Conservation (phyloP, 2,888 invertebrate genomes). For the Prosapia bicincta region DNA sequence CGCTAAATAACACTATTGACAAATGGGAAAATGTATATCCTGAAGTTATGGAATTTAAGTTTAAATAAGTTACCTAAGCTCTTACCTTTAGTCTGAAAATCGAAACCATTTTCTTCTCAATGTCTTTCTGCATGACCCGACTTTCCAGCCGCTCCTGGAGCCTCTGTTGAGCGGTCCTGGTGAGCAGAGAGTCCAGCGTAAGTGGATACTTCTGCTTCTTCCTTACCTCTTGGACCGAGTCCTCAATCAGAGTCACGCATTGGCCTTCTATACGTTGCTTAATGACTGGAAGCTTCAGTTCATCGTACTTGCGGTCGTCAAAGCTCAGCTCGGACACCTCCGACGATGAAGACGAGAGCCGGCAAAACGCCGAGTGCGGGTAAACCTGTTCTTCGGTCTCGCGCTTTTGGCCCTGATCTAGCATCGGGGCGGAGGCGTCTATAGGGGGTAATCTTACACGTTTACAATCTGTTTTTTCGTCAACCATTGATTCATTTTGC, state of each 20-base stretch:
- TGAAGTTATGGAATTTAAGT: no score
- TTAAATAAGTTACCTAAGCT: no score
- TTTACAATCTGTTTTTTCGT: not conserved
- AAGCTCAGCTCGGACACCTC: not conserved
- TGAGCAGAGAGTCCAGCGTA: not conserved
- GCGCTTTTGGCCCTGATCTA: not conserved
- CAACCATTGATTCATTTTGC: not conserved
- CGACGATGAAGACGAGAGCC: not conserved
- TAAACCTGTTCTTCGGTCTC: not conserved
- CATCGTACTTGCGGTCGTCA: not conserved
- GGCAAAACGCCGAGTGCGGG: not conserved
- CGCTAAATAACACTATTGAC: no score
- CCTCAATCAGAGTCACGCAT: not conserved
- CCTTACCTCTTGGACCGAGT: not conserved
- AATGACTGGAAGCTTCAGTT: not conserved
- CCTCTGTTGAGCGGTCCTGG: not conserved
- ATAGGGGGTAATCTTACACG: not conserved
- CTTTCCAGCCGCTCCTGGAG: not conserved
- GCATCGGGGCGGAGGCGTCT: not conserved
- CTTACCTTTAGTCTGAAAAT: not conserved
- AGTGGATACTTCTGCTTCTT: not conserved
- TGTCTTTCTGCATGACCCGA: not conserved
- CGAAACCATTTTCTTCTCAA: not conserved
- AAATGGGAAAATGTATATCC: no score
- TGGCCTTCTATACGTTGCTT: not conserved